phyloP scores from a whole-genome alignment of 2,113 vertebrate species.

The Corythoichthys intestinalis region DNA sequence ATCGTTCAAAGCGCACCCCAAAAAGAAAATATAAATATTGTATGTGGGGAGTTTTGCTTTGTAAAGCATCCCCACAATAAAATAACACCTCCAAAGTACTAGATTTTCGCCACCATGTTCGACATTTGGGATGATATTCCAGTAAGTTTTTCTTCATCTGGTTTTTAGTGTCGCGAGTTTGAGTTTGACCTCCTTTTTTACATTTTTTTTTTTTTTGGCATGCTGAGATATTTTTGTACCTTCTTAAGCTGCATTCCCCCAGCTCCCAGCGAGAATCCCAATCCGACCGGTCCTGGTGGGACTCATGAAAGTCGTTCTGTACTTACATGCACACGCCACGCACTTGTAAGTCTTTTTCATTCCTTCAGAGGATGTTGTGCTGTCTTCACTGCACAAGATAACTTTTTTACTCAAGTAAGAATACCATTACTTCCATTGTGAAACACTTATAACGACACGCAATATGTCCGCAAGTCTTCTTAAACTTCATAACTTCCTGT shows the following conservation, averaged over 20 bases:
- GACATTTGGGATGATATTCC: too few relatives aligned
- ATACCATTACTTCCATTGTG: too few relatives aligned
- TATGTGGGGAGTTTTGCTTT: too few relatives aligned
- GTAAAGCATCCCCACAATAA: too few relatives aligned
- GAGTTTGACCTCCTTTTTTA: slow-evolving; percentile 46
- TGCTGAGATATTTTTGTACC: slow-evolving; percentile 45
- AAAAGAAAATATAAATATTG: too few relatives aligned
- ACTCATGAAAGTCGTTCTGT: slow-evolving; percentile 47
- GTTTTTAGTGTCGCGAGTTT: slow-evolving; percentile 12
- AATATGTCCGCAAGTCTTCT: too few relatives aligned
- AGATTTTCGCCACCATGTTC: too few relatives aligned
- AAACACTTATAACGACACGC: too few relatives aligned
- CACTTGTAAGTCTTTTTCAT: not conserved
- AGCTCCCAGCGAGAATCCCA: slow-evolving; percentile 43
- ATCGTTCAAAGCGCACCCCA: too few relatives aligned
- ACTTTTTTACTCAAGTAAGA: not conserved
- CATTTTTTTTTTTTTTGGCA: slow-evolving; percentile 24
- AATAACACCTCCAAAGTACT: too few relatives aligned
- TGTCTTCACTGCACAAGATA: not conserved
- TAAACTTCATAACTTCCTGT: too few relatives aligned
- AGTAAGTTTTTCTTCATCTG: not conserved
- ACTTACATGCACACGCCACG: slow-evolving; percentile 13
- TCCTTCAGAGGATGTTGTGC: not conserved
- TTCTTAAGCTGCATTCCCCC: slow-evolving; percentile 49
- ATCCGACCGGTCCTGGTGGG: slow-evolving; percentile 38